phyloP scores from a whole-genome alignment of 2,113 vertebrate genomes.

The Sorex fumeus region DNA sequence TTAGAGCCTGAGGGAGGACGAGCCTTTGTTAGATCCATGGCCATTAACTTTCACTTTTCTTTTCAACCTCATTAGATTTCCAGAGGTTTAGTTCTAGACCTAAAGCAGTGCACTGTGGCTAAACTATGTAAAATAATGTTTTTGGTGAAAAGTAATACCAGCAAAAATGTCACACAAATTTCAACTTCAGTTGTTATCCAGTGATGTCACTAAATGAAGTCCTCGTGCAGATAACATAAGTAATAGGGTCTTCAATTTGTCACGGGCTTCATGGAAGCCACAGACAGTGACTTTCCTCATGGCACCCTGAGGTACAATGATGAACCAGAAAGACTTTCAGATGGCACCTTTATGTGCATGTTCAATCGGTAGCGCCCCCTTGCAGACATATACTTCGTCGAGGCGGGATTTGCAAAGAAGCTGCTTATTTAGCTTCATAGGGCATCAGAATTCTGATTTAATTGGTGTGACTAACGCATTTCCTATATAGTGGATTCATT shows the following conservation, averaged over 20 bases:
- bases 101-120: conserved; percentile 49
- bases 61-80: conserved; percentile 81
- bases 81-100: conserved; percentile 61
- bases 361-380: neutral
- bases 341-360: neutral
- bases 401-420: neutral
- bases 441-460: neutral
- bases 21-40: conserved; percentile 77
- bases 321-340: conserved; percentile 41
- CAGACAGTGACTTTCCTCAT: conserved; percentile 15
- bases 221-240: conserved; percentile 30
- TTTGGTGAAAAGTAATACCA: conserved; percentile 63
- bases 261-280: neutral
- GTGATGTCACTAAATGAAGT: conserved; percentile 72
- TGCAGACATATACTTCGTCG: neutral
- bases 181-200: conserved; percentile 35
- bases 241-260: conserved; percentile 71
- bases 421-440: neutral
- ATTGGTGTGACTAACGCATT: neutral
- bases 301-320: neutral
- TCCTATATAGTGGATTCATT: neutral
- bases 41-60: conserved; percentile 78
- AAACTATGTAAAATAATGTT: conserved; percentile 69
- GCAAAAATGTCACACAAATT: conserved; percentile 72
- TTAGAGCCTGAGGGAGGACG: conserved; percentile 79